A percentile compares a stretch with the other conserved stretches of the same genome.
Conservation (phyloP, 1,140 invertebrate genomes). For the Scaptomyza hsui region DNA sequence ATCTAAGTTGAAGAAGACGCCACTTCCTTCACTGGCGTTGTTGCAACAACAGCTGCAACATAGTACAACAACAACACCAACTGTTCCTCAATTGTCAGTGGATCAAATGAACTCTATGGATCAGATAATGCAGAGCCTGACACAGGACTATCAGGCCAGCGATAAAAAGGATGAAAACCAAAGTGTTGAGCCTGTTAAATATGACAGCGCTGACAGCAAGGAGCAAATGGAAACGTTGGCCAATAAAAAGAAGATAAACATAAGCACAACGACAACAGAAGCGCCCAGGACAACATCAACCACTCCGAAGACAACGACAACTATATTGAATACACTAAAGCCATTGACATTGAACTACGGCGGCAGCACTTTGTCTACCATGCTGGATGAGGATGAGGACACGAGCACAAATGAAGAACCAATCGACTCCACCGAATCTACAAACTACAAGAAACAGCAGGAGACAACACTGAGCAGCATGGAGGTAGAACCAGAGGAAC, state of each 20-base stretch:
- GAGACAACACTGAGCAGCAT: slow-evolving; percentile 60
- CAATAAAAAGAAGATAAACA: slow-evolving; percentile 51
- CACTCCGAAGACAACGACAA: neutral
- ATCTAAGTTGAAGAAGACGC: slow-evolving; percentile 59
- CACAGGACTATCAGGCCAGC: slow-evolving; percentile 45
- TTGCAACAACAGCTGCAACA: slow-evolving; percentile 61
- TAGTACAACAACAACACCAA: slow-evolving; percentile 50
- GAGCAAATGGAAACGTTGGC: slow-evolving; percentile 48
- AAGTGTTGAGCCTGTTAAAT: slow-evolving; percentile 39
- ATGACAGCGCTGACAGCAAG: slow-evolving; percentile 55
- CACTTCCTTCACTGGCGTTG: slow-evolving; percentile 52
- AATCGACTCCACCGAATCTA: slow-evolving; percentile 38
- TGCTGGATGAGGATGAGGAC: slow-evolving; percentile 61
- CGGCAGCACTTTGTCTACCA: slow-evolving; percentile 68
- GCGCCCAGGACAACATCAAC: slow-evolving; percentile 6
- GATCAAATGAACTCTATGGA: slow-evolving; percentile 73
- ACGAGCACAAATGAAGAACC: slow-evolving; percentile 23
- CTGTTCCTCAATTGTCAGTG: slow-evolving; percentile 56
- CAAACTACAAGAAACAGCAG: slow-evolving; percentile 1
- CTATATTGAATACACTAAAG: slow-evolving; percentile 31
- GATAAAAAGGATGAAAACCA: slow-evolving; percentile 43
- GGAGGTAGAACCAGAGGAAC: slow-evolving; percentile 43
- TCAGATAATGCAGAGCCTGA: slow-evolving; percentile 71
- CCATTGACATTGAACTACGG: slow-evolving; percentile 58
- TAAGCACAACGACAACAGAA: slow-evolving; percentile 27